A percentile compares a stretch with the other conserved stretches of the same genome.
Conservation (phyloP, 2,113 vertebrate species). For the Otocyon megalotis region DNA sequence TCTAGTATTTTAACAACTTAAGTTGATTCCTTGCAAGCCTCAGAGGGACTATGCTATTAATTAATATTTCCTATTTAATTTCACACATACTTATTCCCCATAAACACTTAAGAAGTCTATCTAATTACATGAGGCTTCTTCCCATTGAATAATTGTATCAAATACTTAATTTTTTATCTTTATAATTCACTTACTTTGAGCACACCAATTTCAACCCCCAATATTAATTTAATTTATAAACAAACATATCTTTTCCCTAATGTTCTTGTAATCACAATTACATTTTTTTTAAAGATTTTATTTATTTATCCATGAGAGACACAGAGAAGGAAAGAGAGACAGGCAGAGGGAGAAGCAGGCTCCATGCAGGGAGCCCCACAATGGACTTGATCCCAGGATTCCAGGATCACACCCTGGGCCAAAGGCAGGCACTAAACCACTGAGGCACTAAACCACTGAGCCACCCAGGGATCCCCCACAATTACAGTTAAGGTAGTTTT, state of each 20-base stretch:
- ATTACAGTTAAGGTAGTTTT: conserved; percentile 31
- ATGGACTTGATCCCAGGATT: too few relatives aligned
- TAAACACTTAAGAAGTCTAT: neutral
- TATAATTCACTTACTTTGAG: neutral
- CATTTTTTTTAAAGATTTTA: neutral
- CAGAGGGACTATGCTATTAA: neutral
- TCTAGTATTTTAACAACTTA: neutral
- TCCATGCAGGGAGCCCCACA: too few relatives aligned
- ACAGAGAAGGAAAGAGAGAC: too few relatives aligned
- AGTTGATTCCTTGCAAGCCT: neutral
- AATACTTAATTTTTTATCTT: neutral
- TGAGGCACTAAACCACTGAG: too few relatives aligned
- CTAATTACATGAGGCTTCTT: neutral
- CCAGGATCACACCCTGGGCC: too few relatives aligned
- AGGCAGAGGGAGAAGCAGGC: too few relatives aligned
- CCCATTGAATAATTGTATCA: neutral
- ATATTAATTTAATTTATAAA: neutral
- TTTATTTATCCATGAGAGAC: too few relatives aligned
- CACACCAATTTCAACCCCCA: neutral
- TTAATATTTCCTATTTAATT: neutral
- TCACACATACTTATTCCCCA: neutral
- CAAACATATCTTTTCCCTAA: neutral
- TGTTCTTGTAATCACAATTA: neutral
- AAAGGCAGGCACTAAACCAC: too few relatives aligned
- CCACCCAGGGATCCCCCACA: neutral